These are phyloP conservation scores for Arbacia lixula DNA, from an alignment of 53 echinoderm and acorn worm genomes.

Conservation along the genomic window DNA sequence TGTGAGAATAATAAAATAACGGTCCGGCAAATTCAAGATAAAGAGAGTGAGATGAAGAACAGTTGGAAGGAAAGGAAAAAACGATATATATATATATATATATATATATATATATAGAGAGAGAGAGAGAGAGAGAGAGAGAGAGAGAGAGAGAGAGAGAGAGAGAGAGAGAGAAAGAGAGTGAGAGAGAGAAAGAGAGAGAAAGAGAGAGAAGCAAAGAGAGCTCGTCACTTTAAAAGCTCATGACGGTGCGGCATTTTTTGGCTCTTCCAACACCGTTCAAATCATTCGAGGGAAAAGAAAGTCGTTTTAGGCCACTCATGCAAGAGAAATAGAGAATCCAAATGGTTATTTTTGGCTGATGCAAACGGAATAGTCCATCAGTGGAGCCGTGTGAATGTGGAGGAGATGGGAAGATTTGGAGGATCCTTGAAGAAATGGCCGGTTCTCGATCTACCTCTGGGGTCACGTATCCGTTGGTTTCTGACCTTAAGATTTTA, in stretches of 20 bases:
- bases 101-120: no score
- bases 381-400: not conserved
- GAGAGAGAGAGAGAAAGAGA: not conserved
- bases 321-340: slow-evolving; percentile 21
- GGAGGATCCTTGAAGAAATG: not conserved
- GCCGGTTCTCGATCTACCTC: no score
- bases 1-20: no score
- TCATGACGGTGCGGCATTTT: no score
- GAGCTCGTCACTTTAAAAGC: no score
- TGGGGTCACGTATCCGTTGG: no score
- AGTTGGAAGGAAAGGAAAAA: no score
- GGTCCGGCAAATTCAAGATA: no score
- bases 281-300: slow-evolving; percentile 4
- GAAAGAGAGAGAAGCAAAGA: not conserved
- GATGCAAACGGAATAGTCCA: not conserved
- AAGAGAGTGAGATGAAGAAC: no score
- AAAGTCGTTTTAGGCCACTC: slow-evolving; percentile 39
- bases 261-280: slow-evolving; percentile 22
- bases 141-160: not conserved
- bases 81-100: no score
- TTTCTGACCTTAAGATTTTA: no score
- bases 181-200: not conserved
- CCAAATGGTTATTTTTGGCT: slow-evolving; percentile 29
- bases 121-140: not conserved
- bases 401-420: not conserved